Percentiles rank a stretch among this genome's conserved stretches.
Conservation (phyloP, 1,140 invertebrate species). For the Neodiprion fabricii region DNA sequence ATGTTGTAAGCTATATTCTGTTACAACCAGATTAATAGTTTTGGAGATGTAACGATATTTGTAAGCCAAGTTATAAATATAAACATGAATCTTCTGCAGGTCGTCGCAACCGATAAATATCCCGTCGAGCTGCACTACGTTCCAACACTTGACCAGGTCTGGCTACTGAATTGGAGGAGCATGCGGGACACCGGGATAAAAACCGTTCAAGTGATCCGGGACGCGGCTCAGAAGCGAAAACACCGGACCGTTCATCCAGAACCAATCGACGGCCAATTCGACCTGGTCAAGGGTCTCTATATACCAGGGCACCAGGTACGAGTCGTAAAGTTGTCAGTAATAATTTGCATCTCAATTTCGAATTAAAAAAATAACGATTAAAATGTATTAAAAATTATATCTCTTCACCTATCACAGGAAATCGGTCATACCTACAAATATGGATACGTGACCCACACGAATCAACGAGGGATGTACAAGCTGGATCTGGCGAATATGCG, state of each 20-base stretch:
- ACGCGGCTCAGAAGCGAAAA: conserved; percentile 77
- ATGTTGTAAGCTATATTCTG: no score
- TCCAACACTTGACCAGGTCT: conserved; percentile 78
- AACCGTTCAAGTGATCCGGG: conserved; percentile 79
- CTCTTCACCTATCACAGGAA: conserved; percentile 32
- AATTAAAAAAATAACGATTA: neutral
- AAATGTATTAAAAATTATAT: neutral
- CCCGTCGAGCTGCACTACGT: conserved; percentile 79
- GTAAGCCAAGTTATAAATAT: neutral
- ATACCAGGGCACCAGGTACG: conserved; percentile 68
- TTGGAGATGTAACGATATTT: no score
- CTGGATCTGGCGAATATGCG: conserved; percentile 78
- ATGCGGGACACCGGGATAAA: conserved; percentile 69
- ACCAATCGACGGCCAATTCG: conserved; percentile 81
- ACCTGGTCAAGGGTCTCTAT: conserved; percentile 76
- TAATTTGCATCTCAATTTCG: neutral
- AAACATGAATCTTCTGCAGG: conserved; percentile 51
- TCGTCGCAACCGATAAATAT: conserved; percentile 77
- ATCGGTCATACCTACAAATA: conserved; percentile 70
- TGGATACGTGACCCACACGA: conserved; percentile 80
- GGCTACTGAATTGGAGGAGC: conserved; percentile 78
- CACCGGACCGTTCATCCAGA: conserved; percentile 82
- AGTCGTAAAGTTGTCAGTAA: neutral
- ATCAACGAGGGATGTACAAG: conserved; percentile 79
- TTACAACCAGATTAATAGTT: no score